Conservation (phyloP, 1,140 invertebrate genomes). For the Trialeurodes vaporariorum region DNA sequence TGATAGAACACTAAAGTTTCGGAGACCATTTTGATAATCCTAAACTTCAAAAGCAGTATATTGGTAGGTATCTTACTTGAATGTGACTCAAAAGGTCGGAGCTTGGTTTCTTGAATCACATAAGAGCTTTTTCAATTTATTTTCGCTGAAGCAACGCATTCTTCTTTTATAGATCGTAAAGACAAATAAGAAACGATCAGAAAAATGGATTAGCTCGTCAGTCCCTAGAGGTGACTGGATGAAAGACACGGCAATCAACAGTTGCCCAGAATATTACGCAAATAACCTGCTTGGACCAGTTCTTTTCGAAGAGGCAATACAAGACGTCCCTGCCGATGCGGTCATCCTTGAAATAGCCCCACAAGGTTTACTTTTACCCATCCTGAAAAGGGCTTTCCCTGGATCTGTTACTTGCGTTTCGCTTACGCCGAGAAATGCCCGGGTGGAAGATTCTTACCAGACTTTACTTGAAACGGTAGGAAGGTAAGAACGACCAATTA, state of each 20-base stretch:
- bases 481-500: constrained; percentile 41
- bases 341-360: constrained; percentile 47
- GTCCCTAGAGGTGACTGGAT: constrained; percentile 38
- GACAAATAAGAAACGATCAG: constrained; percentile 37
- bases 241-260: constrained; percentile 37
- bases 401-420: constrained; percentile 42
- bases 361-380: constrained; percentile 43
- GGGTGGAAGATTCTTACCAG: constrained; percentile 35
- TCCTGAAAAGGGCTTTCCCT: constrained; percentile 44
- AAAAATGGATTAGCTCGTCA: constrained; percentile 48
- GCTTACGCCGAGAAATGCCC: constrained; percentile 41
- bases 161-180: background rate
- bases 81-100: no score
- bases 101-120: no score
- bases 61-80: no score
- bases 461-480: constrained; percentile 39
- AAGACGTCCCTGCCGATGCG: constrained; percentile 44
- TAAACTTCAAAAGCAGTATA: no score
- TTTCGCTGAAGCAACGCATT: no score
- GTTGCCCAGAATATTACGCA: constrained; percentile 54
- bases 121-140: no score
- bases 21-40: no score
- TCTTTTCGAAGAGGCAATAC: constrained; percentile 44
- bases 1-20: no score
- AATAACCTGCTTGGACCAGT: constrained; percentile 50